These are phyloP conservation scores for Nymphalis polychloros DNA, from an alignment of 2,888 invertebrate genomes.

Conservation along the genomic window DNA sequence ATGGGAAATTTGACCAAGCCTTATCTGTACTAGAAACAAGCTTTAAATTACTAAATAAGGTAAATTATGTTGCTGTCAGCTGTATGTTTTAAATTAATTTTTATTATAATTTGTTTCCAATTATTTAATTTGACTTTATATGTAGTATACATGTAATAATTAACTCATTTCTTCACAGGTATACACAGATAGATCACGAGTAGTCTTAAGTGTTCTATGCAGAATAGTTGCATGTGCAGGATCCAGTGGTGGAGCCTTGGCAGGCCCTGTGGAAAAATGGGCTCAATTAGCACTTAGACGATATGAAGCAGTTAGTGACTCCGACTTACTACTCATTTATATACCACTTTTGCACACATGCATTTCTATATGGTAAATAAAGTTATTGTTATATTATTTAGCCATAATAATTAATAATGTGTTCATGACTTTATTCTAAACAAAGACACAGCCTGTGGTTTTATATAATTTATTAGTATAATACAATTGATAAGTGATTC, in stretches of 20 bases:
- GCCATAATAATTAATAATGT: background rate
- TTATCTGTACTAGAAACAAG: slow-evolving; percentile 84
- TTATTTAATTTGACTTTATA: slow-evolving; percentile 3
- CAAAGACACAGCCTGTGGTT: too few relatives aligned
- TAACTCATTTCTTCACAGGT: slow-evolving; percentile 60
- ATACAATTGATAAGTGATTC: too few relatives aligned
- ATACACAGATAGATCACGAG: slow-evolving; percentile 85
- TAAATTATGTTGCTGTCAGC: slow-evolving; percentile 38
- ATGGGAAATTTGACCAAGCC: slow-evolving; percentile 83
- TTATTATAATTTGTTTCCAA: background rate
- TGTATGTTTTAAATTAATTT: background rate
- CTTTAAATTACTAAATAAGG: slow-evolving; percentile 83
- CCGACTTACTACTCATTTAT: slow-evolving; percentile 85
- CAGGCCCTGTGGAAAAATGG: slow-evolving; percentile 84
- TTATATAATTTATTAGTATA: too few relatives aligned
- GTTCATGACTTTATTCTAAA: too few relatives aligned
- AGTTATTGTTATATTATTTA: background rate
- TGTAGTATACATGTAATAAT: background rate
- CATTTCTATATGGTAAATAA: slow-evolving; percentile 83
- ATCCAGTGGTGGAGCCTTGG: slow-evolving; percentile 75
- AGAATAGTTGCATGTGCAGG: slow-evolving; percentile 84
- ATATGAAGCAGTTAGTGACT: slow-evolving; percentile 87
- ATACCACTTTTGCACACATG: slow-evolving; percentile 86
- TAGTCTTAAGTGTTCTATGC: slow-evolving; percentile 85
- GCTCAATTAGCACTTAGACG: slow-evolving; percentile 86